Base-by-base conservation (phyloP, 2,888 invertebrate species). In the Apotomis turbidana region DNA sequence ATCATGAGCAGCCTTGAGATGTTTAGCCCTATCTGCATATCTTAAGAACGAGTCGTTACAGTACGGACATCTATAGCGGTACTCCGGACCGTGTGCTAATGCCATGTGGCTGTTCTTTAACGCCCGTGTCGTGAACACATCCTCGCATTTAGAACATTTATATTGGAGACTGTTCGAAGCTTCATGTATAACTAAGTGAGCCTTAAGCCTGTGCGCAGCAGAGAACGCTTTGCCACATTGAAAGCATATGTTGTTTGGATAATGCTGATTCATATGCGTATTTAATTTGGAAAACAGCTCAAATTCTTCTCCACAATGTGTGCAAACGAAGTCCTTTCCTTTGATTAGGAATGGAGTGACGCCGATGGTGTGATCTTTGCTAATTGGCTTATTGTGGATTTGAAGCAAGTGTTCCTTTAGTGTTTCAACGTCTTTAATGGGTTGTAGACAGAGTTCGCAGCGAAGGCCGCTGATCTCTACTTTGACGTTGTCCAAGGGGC, bases 161-260 rank as follows among this genome's bases (percentile, higher is more conserved):
- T 83, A 82, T 12, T 80, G 74, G 1, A 74, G 76, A 5, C 75
- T 74, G 0, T 78, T 77, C 2, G 78, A 75, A 5, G 78, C 69
- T 55, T 87, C 86, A 74, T 90, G 91, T 1, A 83, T 85, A 0
- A 81, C 74, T 13, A 90, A 79, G 75, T 93, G 93, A 0, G 90
- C 79, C 75, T 87, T 86, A 0, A 91, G 78, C n/a, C 90, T 83
- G 13, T 84, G 81, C 1, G 78, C 76, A 0, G 85, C 84, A 0
- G 89, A 82, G 67, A 91, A 92, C 0, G 87, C 81, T 81, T 91
- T 92, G 0, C 92, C 92, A 70, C 93, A 93, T 55, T 85, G 83
- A 36, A 84, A 87, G 63, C 93, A 93, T n/a, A 93, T 87, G 60
- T 88, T 87, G 59, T 90, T 87, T 0, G 88, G 90, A 76, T 86